Evolutionary conservation across 2,113 vertebrate species (phyloP), one percentile per base, ranked within the genome.

Genomic region (Poecilia latipinna): DNA sequence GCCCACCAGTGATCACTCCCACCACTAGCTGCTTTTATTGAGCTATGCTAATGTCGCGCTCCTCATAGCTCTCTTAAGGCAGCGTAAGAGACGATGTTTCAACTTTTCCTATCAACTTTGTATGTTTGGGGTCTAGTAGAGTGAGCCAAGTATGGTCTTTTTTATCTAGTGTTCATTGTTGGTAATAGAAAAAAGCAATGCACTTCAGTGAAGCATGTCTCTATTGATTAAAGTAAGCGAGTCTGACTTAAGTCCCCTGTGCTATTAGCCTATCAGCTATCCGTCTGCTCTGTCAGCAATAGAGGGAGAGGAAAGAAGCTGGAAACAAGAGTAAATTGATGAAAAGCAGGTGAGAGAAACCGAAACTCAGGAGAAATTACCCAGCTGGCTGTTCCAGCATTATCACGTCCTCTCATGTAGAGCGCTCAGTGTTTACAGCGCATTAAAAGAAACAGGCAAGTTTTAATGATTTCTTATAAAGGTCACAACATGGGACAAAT

Each of bases 261-360:
- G 72, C 66, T 26, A 65, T 29, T 28, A 75, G 70, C 64, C 68
- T 75, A 72, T 79, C 48, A 65, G 68, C 75, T 76, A 72, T 78
- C 87, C 78, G 37, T 83, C 51, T 88, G 77, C 71, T 74, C 65
- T 65, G 77, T 88, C 78, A 84, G 88, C 77, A 73, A n/a, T n/a
- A 10, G 31, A 57, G 35, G 77, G 57, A 61, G 68, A 74, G 57
- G 64, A 74, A 71, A 81, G 75, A 28, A 19, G 60, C 51, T 60
- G n/a, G 28, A 76, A 83, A 76, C 65, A 69, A 82, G 60, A 51
- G 74, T 37, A 84, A 84, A 82, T 71, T 77, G 79, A 79, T 88
- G 11, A 33, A 33, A 82, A 78, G 75, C 12, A 15, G 22, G 48
- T 69, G 72, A 68, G 67, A 63, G 61, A 66, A n/a, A 12, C 39